Conservation (phyloP, 2,888 invertebrate species). For the Catocala sponsa region DNA sequence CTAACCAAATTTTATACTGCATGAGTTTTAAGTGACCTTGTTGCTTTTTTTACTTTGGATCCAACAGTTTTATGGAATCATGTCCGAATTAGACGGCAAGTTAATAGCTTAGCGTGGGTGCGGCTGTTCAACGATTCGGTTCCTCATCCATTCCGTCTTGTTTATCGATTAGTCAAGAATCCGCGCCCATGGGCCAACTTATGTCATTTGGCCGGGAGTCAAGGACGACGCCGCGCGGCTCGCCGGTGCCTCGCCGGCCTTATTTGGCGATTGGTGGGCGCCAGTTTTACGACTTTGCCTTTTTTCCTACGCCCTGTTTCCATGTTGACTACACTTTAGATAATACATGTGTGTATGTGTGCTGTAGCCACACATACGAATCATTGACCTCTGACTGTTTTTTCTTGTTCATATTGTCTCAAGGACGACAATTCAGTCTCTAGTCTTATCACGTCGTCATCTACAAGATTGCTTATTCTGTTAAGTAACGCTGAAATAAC, state of each 20-base stretch:
- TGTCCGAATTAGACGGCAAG: slow-evolving; percentile 71
- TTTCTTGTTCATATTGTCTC: slow-evolving; percentile 62
- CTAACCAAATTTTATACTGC: slow-evolving; percentile 16
- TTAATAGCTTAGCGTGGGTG: slow-evolving; percentile 79
- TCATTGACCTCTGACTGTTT: slow-evolving; percentile 69
- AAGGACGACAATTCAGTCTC: slow-evolving; percentile 57
- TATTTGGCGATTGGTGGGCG: slow-evolving; percentile 87
- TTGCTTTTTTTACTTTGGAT: slow-evolving; percentile 49
- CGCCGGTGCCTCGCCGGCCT: slow-evolving; percentile 82
- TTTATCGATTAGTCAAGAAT: slow-evolving; percentile 85
- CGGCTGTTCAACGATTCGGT: slow-evolving; percentile 70
- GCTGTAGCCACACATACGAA: slow-evolving; percentile 65
- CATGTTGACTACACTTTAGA: slow-evolving; percentile 76
- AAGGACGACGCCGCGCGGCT: slow-evolving; percentile 81
- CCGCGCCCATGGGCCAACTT: slow-evolving; percentile 87
- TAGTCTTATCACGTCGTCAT: slow-evolving; percentile 56
- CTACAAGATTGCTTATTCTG: slow-evolving; percentile 53
- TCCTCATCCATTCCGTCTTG: slow-evolving; percentile 80
- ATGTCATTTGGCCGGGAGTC: slow-evolving; percentile 87
- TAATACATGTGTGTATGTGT: slow-evolving; percentile 71
- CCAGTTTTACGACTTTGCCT: slow-evolving; percentile 86
- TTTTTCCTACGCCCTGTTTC: slow-evolving; percentile 83
- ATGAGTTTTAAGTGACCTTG: slow-evolving; percentile 39
- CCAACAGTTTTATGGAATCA: slow-evolving; percentile 70
- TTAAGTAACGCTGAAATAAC: slow-evolving; percentile 44